Percentiles rank a stretch among this genome's conserved stretches.
phyloP scores from a whole-genome alignment of 2,888 invertebrate genomes.

The Torymus aiolomorphi region DNA sequence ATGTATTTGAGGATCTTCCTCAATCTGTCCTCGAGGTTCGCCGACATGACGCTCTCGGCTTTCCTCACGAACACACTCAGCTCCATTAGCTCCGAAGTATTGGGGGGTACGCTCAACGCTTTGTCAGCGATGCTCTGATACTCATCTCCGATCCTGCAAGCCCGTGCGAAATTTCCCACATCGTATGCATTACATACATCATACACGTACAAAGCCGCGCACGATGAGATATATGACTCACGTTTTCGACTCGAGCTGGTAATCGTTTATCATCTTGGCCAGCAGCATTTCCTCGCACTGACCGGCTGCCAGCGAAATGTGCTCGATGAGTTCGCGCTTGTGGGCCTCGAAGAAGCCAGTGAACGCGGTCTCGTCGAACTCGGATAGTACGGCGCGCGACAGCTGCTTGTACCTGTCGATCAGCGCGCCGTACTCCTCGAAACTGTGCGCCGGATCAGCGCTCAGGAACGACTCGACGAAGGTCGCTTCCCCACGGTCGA shows the following conservation, averaged over 20 bases:
- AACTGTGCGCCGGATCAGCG: constrained; percentile 78
- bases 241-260: constrained; percentile 86
- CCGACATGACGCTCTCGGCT: constrained; percentile 83
- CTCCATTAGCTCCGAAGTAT: constrained; percentile 91
- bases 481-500: constrained; percentile 80
- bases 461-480: constrained; percentile 82
- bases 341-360: constrained; percentile 92
- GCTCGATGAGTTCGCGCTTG: constrained; percentile 85
- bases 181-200: too few species aligned
- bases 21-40: constrained; percentile 87
- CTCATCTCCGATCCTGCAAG: constrained; percentile 85
- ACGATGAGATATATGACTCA: too few species aligned
- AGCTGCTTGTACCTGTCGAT: constrained; percentile 81
- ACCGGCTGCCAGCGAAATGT: constrained; percentile 83
- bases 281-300: constrained; percentile 84
- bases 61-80: constrained; percentile 86
- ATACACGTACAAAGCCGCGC: too few species aligned
- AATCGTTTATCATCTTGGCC: constrained; percentile 86
- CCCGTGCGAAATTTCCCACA: too few species aligned
- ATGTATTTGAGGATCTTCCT: constrained; percentile 84
- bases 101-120: constrained; percentile 86
- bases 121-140: constrained; percentile 88
- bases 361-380: constrained; percentile 81
- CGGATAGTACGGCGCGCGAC: constrained; percentile 79
- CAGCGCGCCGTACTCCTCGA: constrained; percentile 81